Conservation (phyloP, 2,888 invertebrate species). For the Ectobius pallidus region DNA sequence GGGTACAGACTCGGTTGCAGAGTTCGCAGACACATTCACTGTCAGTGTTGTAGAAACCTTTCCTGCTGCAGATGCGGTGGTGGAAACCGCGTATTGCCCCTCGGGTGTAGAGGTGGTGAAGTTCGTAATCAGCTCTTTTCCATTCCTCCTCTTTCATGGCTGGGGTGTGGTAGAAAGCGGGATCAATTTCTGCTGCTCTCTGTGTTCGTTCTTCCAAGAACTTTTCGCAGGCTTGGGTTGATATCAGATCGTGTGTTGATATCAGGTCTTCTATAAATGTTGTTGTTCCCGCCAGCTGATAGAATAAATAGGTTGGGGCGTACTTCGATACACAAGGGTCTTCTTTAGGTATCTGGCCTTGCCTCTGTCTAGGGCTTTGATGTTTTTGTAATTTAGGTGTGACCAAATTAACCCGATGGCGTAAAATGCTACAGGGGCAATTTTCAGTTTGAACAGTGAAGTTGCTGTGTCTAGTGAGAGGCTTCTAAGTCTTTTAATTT, state of each 20-base stretch:
- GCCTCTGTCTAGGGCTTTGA: not conserved
- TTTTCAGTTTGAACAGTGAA: not conserved
- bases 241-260: not conserved
- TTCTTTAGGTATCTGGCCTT: constrained; percentile 1
- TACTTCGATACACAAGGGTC: not conserved
- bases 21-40: not conserved
- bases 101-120: not conserved
- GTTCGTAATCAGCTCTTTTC: too few species aligned
- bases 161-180: not conserved
- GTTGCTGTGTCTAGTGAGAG: not conserved
- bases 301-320: not conserved
- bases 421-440: not conserved
- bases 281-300: not conserved
- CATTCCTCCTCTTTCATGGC: constrained; percentile 2
- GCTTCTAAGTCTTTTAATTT: constrained; percentile 5
- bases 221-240: constrained; percentile 1
- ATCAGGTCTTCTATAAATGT: constrained; percentile 5
- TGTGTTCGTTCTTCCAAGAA: not conserved
- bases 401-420: not conserved
- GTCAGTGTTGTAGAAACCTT: constrained; percentile 3
- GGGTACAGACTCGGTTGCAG: not conserved
- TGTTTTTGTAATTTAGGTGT: constrained; percentile 7
- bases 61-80: not conserved
- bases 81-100: not conserved
- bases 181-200: constrained; percentile 9